Conservation (phyloP, 2,797 vertebrate species). For the Pachyuromys duprasi region DNA sequence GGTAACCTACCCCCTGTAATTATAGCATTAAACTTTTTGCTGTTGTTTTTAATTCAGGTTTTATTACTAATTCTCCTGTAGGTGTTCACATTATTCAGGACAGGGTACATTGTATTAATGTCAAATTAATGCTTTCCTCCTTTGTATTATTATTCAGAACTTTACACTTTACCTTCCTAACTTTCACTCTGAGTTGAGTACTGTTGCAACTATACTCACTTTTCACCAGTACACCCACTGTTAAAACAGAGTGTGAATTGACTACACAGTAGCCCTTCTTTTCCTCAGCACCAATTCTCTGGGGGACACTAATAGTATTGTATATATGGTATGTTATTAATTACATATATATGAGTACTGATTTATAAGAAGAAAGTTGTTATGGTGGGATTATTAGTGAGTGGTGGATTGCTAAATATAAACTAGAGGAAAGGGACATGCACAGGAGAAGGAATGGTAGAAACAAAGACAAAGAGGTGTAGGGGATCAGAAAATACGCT, state of each 20-base stretch:
- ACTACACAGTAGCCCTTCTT: background rate
- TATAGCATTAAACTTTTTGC: background rate
- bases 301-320: background rate
- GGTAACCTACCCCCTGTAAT: background rate
- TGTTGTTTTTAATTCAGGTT: background rate
- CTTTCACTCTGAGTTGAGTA: background rate
- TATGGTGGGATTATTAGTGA: background rate
- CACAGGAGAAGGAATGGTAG: background rate
- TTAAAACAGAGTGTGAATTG: background rate
- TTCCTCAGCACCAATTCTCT: too few species aligned
- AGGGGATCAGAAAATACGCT: background rate
- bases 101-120: too few species aligned
- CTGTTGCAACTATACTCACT: background rate
- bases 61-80: background rate
- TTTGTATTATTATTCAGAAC: background rate
- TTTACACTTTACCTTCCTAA: background rate
- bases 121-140: background rate
- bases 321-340: background rate
- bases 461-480: background rate
- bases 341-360: background rate
- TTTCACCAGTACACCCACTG: background rate
- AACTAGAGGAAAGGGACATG: background rate
- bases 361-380: too few species aligned
- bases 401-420: background rate
- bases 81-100: background rate